A percentile compares a stretch with the other conserved stretches of the same genome.
Conservation (phyloP, 2,888 invertebrate species). For the Diachrysia chrysitis region DNA sequence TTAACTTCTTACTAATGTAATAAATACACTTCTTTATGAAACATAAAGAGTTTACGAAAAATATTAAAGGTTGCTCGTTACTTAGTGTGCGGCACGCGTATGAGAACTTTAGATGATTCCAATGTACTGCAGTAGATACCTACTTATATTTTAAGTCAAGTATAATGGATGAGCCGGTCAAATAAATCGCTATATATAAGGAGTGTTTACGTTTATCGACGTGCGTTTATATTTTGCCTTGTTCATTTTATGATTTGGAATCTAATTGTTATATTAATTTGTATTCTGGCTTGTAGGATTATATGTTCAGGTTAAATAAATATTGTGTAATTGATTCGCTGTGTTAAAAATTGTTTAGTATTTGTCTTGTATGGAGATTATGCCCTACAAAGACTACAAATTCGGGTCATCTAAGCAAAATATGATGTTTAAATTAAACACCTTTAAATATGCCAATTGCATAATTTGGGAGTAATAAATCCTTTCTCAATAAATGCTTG, state of each 20-base stretch:
- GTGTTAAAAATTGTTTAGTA: too few relatives aligned
- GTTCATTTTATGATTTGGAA: not conserved
- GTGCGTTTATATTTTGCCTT: not conserved
- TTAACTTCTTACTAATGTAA: conserved; percentile 16
- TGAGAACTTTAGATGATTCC: conserved; percentile 42
- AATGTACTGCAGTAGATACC: conserved; percentile 53
- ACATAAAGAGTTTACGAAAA: not conserved
- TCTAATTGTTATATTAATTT: not conserved
- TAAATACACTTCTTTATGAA: not conserved
- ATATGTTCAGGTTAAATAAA: too few relatives aligned
- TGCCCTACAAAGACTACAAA: too few relatives aligned
- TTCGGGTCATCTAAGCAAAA: too few relatives aligned
- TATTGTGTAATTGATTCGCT: too few relatives aligned
- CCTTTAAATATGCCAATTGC: too few relatives aligned
- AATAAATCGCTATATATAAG: conserved; percentile 54
- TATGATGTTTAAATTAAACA: too few relatives aligned
- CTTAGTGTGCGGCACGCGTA: conserved; percentile 39
- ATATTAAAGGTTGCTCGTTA: conserved; percentile 14
- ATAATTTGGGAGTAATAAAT: too few relatives aligned
- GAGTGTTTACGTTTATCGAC: conserved; percentile 23
- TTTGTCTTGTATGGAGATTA: too few relatives aligned
- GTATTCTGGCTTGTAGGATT: too few relatives aligned
- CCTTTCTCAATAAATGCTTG: not conserved
- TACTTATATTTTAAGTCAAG: conserved; percentile 49
- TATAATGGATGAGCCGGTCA: conserved; percentile 50